Conservation (phyloP, 2,888 invertebrate species). For the Hylaea fasciaria region DNA sequence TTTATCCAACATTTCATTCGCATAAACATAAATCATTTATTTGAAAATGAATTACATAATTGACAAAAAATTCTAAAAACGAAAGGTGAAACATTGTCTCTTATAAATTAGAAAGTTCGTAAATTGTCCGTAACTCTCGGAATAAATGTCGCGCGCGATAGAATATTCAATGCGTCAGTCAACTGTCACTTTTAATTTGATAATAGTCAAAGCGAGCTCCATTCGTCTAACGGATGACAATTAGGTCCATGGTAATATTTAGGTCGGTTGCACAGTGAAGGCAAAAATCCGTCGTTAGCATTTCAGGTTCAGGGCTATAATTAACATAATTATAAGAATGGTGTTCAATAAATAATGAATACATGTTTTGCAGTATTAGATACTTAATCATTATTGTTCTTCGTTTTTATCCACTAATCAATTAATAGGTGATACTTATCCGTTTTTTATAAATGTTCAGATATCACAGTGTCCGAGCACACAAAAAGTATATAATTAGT, state of each 20-base stretch:
- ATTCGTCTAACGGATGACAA: conserved; percentile 5
- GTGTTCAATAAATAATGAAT: too few relatives aligned
- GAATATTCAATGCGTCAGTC: conserved; percentile 34
- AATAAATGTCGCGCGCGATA: conserved; percentile 9
- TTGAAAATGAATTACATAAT: conserved; percentile 3
- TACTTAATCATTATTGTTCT: too few relatives aligned
- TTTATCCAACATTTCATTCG: neutral
- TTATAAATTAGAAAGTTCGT: conserved; percentile 10
- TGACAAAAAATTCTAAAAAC: too few relatives aligned
- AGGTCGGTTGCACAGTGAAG: neutral
- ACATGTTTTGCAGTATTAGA: too few relatives aligned
- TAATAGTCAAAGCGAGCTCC: conserved; percentile 5
- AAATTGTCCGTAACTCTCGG: conserved; percentile 11
- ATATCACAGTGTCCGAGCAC: too few relatives aligned
- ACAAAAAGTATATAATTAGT: too few relatives aligned
- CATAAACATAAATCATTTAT: conserved; percentile 12
- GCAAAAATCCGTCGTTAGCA: neutral
- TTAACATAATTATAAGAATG: too few relatives aligned
- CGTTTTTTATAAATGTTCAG: too few relatives aligned
- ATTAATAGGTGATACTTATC: too few relatives aligned
- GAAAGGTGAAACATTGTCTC: conserved; percentile 16
- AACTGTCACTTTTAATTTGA: conserved; percentile 28
- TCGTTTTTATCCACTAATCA: too few relatives aligned
- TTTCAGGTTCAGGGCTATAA: too few relatives aligned
- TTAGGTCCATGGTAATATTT: neutral